Evolutionary conservation across 2,113 vertebrate genomes (phyloP).

Genomic region (Meles meles): DNA sequence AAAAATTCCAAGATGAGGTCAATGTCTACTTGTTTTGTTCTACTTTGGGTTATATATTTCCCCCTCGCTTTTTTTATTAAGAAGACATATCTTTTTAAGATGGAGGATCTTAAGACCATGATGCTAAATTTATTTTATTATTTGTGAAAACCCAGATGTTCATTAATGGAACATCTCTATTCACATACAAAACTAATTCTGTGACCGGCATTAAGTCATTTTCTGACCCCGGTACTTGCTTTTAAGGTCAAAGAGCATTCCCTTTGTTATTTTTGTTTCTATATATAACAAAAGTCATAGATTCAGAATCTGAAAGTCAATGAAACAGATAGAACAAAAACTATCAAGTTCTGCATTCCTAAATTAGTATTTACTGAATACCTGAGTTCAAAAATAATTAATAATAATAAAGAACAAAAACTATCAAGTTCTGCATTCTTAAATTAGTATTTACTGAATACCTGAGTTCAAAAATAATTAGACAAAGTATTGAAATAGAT

Average conservation of each 20-base stretch:
- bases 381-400: background rate
- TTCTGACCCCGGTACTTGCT: background rate
- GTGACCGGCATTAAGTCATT: background rate
- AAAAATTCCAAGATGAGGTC: background rate
- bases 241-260: background rate
- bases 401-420: slow-evolving; percentile 25
- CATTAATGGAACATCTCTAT: background rate
- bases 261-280: background rate
- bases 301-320: background rate
- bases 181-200: background rate
- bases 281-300: background rate
- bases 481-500: background rate
- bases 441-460: background rate
- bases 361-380: background rate
- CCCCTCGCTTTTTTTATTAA: background rate
- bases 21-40: background rate
- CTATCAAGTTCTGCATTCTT: background rate
- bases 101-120: background rate
- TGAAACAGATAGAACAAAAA: background rate
- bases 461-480: background rate
- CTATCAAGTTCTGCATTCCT: background rate
- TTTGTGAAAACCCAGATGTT: background rate
- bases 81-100: background rate
- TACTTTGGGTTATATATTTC: background rate
- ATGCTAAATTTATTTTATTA: background rate